These are phyloP conservation scores for Leptinotarsa defecta DNA, from an alignment of 1,140 invertebrate genomes.

Conservation along the genomic window DNA sequence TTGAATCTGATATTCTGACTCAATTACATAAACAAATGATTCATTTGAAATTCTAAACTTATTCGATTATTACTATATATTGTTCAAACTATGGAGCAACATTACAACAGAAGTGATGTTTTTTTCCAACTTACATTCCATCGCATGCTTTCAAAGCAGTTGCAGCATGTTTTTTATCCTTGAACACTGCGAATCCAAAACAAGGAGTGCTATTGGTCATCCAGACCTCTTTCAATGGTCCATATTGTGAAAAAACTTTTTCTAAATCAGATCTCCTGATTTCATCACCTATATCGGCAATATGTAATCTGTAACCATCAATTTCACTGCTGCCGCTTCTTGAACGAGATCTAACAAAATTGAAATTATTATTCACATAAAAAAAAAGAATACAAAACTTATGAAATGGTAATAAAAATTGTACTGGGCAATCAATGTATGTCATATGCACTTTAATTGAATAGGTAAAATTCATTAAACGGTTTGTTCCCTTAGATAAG, in stretches of 20 bases:
- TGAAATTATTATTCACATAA: too few species aligned
- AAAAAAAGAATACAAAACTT: too few species aligned
- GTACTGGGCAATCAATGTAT: too few species aligned
- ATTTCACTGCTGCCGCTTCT: conserved; percentile 52
- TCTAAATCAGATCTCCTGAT: conserved; percentile 63
- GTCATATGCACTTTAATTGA: too few species aligned
- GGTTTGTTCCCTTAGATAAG: too few species aligned
- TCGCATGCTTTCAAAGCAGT: conserved; percentile 68
- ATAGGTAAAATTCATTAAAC: too few species aligned
- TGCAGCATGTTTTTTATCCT: conserved; percentile 71
- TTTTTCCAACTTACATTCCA: conserved; percentile 61
- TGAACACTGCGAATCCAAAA: conserved; percentile 77
- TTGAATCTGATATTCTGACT: too few species aligned
- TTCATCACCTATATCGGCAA: conserved; percentile 59
- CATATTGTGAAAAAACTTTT: conserved; percentile 69
- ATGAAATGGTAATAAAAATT: too few species aligned
- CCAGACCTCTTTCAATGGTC: conserved; percentile 71
- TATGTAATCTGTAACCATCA: conserved; percentile 57
- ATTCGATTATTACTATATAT: background rate
- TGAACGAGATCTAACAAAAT: conserved; percentile 47
- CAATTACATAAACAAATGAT: background rate
- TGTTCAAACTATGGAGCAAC: too few species aligned
- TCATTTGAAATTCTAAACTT: background rate
- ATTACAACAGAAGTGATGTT: background rate
- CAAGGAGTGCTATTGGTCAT: conserved; percentile 71